Evolutionary conservation across 2,888 invertebrate species (phyloP), one percentile per base, ranked within the genome.

Genomic region (Lucinisca nassula): DNA sequence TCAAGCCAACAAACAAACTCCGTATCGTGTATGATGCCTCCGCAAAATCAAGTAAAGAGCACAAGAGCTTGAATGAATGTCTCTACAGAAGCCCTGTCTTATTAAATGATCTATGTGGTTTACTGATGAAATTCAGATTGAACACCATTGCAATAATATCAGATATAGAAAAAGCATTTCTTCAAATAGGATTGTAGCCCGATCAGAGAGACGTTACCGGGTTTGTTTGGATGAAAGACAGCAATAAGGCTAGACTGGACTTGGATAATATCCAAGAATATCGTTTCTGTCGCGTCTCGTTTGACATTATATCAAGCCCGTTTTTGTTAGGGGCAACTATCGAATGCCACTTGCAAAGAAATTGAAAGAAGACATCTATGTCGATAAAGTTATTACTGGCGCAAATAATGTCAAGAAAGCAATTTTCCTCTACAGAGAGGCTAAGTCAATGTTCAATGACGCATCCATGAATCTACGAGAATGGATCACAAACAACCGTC

Each of bases 181-280:
- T 82, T 4, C 27, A 82, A 14, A 32, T 82, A 37, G 82, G 17
- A 17, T 73, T 80, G 17, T 49, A 80, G 21, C n/a, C 75, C 2
- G 17, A 12, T 4, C 32, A 73, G 27, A 73, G 80, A 24, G 80
- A 80, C 55, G 30, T 80, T 32, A 80, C 80, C 2, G 51, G 55
- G 37, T 82, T 82, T 21, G n/a, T 82, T 10, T 82, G 82, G 82
- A 14, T 82, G 10, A 45, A 55, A 51, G 24, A 51, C n/a, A 27
- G 74, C 3, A 27, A 74, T 4, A 35, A 74, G 30, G 24, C 61
- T 10, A n/a, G 24, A 30, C 10, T 61, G 30, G 61, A 61, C 61
- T 51, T 21, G 38, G 40, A 49, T 37, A 49, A 27, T 49, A 38
- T 24, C 40, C 49, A 45, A 37, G 40, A 40, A 75, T 24, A 45